phyloP scores from a whole-genome alignment of 2,797 vertebrate genomes.

The Melanotaenia parkinsoni region DNA sequence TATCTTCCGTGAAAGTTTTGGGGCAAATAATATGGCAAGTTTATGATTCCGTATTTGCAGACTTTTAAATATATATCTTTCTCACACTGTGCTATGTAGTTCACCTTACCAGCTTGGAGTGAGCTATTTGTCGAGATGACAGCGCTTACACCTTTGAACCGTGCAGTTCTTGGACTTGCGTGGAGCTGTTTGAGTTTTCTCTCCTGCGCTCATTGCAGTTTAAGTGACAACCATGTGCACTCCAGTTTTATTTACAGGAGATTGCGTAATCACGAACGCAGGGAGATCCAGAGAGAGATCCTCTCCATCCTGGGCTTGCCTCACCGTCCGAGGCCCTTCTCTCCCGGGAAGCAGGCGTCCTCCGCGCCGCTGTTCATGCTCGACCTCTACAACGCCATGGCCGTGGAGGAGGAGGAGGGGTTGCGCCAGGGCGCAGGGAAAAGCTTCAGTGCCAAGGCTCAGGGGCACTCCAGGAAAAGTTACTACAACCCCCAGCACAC shows the following conservation, averaged over 20 bases:
- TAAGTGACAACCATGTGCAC: slow-evolving; percentile 98
- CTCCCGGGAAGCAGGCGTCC: slow-evolving; percentile 95
- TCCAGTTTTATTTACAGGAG: slow-evolving; percentile 99
- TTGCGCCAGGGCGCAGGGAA: slow-evolving; percentile 82
- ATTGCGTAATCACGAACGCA: slow-evolving; percentile 96
- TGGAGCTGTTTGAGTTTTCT: slow-evolving; percentile 92
- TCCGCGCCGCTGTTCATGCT: slow-evolving; percentile 99
- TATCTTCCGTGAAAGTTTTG: slow-evolving; percentile 41
- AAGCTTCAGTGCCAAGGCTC: slow-evolving; percentile 82
- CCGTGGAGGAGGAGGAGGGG: slow-evolving; percentile 88
- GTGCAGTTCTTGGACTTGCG: slow-evolving; percentile 87
- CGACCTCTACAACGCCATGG: slow-evolving; percentile 99
- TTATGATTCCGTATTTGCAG: slow-evolving; percentile 51
- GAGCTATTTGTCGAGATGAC: slow-evolving; percentile 73
- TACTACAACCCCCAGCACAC: slow-evolving; percentile 86
- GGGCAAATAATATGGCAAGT: slow-evolving; percentile 52
- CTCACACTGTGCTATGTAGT: slow-evolving; percentile 72
- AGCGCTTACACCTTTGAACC: slow-evolving; percentile 80
- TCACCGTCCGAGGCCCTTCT: slow-evolving; percentile 97
- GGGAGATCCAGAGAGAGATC: slow-evolving; percentile 99
- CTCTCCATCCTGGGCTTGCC: slow-evolving; percentile 98
- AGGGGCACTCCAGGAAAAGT: slow-evolving; percentile 85
- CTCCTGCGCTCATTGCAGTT: slow-evolving; percentile 87
- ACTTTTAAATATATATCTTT: slow-evolving; percentile 20
- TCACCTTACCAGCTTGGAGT: slow-evolving; percentile 53